Percentiles rank a stretch among this genome's conserved stretches.
Evolutionary conservation across 2,113 vertebrate species (phyloP).

Genomic region (Galeopterus variegatus): DNA sequence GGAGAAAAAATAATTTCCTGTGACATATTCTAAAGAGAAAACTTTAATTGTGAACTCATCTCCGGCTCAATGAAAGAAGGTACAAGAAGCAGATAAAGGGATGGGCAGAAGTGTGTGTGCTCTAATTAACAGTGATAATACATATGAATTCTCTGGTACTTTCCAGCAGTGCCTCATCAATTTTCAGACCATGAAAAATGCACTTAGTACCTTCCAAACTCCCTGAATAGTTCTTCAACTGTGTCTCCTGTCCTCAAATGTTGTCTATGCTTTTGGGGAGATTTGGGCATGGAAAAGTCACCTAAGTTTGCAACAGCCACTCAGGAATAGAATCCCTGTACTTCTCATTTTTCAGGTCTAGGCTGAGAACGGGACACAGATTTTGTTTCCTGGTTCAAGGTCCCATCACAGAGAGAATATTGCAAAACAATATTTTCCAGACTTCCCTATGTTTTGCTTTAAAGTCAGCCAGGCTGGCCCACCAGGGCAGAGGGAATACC

Average conservation of each 20-base stretch:
- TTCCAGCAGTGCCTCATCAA: neutral
- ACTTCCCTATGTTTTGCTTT: neutral
- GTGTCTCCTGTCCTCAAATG: neutral
- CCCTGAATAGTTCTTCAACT: neutral
- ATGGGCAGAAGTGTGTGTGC: neutral
- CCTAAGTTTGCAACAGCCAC: neutral
- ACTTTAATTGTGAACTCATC: slow-evolving; percentile 7
- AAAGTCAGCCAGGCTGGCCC: neutral
- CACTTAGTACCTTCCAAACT: neutral
- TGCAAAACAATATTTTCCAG: neutral
- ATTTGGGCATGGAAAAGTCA: neutral
- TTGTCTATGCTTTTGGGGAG: neutral
- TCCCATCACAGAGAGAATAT: neutral
- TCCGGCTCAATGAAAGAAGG: neutral
- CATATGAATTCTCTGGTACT: neutral
- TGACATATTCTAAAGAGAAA: slow-evolving; percentile 60
- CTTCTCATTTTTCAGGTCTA: slow-evolving; percentile 12
- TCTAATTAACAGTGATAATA: neutral
- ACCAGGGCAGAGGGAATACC: neutral
- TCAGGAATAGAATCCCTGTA: neutral
- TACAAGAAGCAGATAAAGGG: neutral
- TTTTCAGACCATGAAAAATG: neutral
- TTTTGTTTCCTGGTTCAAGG: neutral
- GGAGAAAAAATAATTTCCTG: slow-evolving; percentile 72
- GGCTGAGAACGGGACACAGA: neutral